Percentiles rank a stretch among this genome's conserved stretches.
phyloP scores from a whole-genome alignment of 2,797 vertebrate species.

The Neomorphus geoffroyi region DNA sequence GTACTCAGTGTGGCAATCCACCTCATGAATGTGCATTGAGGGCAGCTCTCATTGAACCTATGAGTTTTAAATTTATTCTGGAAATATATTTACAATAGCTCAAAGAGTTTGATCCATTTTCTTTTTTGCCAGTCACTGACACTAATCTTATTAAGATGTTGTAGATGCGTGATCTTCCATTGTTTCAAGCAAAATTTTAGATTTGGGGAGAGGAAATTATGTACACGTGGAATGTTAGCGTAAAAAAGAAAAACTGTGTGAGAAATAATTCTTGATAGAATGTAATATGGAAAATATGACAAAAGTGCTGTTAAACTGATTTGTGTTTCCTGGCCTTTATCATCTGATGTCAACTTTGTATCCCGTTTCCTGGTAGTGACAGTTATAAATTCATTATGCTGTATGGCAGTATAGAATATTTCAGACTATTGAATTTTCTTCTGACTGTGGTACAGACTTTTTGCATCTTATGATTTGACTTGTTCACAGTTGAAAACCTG shows the following conservation, averaged over 20 bases:
- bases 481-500: background rate
- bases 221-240: background rate
- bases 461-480: background rate
- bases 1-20: background rate
- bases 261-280: conserved; percentile 20
- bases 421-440: background rate
- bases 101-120: background rate
- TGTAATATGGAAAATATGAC: conserved; percentile 39
- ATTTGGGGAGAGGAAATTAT: background rate
- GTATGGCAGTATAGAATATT: background rate
- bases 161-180: background rate
- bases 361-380: conserved; percentile 17
- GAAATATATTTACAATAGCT: background rate
- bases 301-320: background rate
- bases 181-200: background rate
- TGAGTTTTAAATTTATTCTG: background rate
- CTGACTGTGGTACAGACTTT: background rate
- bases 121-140: background rate
- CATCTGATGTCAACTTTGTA: background rate
- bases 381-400: background rate
- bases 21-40: background rate
- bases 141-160: background rate
- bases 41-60: background rate
- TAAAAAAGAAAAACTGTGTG: background rate
- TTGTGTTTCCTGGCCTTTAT: conserved; percentile 42